phyloP scores from a whole-genome alignment of 2,888 invertebrate genomes.

The Trichogramma dendrolimi region DNA sequence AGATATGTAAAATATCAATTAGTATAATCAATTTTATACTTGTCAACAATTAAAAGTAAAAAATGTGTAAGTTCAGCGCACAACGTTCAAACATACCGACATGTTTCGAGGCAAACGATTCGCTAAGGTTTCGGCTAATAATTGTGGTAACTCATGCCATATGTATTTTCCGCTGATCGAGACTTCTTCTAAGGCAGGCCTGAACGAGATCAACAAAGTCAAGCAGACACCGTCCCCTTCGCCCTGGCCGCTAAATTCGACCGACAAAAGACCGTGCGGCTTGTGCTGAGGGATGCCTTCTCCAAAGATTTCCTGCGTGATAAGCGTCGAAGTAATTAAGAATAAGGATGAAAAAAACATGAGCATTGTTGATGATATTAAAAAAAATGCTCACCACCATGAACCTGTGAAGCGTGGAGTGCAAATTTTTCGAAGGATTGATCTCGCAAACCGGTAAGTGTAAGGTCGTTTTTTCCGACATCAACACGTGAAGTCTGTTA shows the following conservation, averaged over 20 bases:
- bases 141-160: slow-evolving; percentile 77
- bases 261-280: slow-evolving; percentile 74
- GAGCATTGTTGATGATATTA: slow-evolving; percentile 3
- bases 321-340: slow-evolving; percentile 1
- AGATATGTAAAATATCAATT: background rate
- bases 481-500: slow-evolving; percentile 77
- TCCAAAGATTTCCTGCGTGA: slow-evolving; percentile 73
- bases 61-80: slow-evolving; percentile 57
- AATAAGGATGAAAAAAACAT: slow-evolving; percentile 4
- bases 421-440: slow-evolving; percentile 79
- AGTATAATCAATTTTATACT: background rate
- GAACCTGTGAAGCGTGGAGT: slow-evolving; percentile 81
- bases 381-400: slow-evolving; percentile 61
- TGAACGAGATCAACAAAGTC: slow-evolving; percentile 77
- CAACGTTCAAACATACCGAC: slow-evolving; percentile 76
- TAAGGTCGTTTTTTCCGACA: slow-evolving; percentile 78
- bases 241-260: slow-evolving; percentile 63
- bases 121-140: slow-evolving; percentile 66
- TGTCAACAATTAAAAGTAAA: background rate
- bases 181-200: slow-evolving; percentile 81
- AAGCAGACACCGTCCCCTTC: slow-evolving; percentile 75
- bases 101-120: slow-evolving; percentile 71
- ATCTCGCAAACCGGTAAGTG: slow-evolving; percentile 87
- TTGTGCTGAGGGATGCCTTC: slow-evolving; percentile 80
- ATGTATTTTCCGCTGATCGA: slow-evolving; percentile 82